Conservation (phyloP, 2,888 invertebrate species). For the Blastobasis adustella region DNA sequence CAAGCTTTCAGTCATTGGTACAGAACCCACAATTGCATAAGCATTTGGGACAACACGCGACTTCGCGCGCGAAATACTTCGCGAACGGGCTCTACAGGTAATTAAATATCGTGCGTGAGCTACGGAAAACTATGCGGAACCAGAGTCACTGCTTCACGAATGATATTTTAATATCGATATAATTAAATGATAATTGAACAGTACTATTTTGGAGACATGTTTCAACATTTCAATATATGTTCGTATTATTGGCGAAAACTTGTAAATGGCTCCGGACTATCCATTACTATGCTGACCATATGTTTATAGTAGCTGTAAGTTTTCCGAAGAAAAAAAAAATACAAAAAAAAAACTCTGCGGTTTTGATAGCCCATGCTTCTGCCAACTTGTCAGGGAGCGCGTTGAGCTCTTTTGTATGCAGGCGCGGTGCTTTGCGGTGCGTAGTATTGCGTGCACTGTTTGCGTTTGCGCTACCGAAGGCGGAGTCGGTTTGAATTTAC, state of each 20-base stretch:
- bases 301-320: too few relatives aligned
- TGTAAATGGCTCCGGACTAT: too few relatives aligned
- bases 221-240: not conserved
- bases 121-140: slow-evolving; percentile 2
- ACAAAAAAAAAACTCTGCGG: too few relatives aligned
- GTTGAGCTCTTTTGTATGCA: slow-evolving; percentile 63
- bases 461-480: not conserved
- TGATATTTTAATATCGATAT: not conserved
- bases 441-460: slow-evolving; percentile 9
- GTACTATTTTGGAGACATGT: not conserved
- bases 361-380: too few relatives aligned
- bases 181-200: not conserved
- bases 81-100: not conserved
- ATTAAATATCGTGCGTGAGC: slow-evolving; percentile 16
- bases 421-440: slow-evolving; percentile 2
- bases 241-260: not conserved
- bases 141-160: not conserved
- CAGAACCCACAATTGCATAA: too few relatives aligned
- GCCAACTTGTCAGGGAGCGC: slow-evolving; percentile 20
- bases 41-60: too few relatives aligned
- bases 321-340: slow-evolving; percentile 2
- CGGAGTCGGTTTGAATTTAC: too few relatives aligned
- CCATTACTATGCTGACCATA: too few relatives aligned
- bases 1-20: too few relatives aligned
- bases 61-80: too few relatives aligned